Evolutionary conservation across 2,888 invertebrate genomes (phyloP), one percentile per base, ranked within the genome.

Genomic region (Hirtodrosophila cameraria): DNA sequence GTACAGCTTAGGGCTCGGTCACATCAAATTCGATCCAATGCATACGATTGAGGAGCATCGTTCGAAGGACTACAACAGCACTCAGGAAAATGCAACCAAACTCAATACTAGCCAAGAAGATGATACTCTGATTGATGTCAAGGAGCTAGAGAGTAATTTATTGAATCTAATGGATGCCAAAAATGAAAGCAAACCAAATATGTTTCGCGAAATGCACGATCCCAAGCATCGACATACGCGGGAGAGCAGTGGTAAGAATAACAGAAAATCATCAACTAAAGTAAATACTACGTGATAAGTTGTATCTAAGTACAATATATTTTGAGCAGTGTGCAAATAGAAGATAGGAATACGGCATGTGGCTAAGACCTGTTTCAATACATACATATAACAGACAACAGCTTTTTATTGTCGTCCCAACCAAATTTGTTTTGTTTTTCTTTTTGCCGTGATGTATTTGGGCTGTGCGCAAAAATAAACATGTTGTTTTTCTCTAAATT

Each of bases 1-100:
- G 89, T 92, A 92, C 77, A 94, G 92, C 77, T 89, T 94, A 13
- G 94, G 94, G 0, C 90, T 94, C n/a, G 94, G 94, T 0, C 93
- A 93, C 8, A 90, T 93, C 5, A 92, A 93, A 70, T 94, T 94
- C 53, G 87, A 88, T 9, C 88, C 88, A 9, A 77, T 75, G 1
- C 91, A 91, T 50, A 89, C 90, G 1, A 81, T 91, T 20, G 89
- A 89, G 3, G 81, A 90, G 52, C 91, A 91, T 55, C 87, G 88
- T 54, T 87, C 89, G 1, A 71, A 86, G 39, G 89, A 88, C 11
- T 88, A 78, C 42, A 81, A 83, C 36, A 53, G 66, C 3, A 67
- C 60, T 5, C 71, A 77, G 7, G 33, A 65, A 0, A 28, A 48
- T 54, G 11, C 48, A 39, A 42, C 43, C 18, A 20, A 13, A n/a